Base-by-base conservation (phyloP, 1,140 invertebrate species). In the Psix sp. region DNA sequence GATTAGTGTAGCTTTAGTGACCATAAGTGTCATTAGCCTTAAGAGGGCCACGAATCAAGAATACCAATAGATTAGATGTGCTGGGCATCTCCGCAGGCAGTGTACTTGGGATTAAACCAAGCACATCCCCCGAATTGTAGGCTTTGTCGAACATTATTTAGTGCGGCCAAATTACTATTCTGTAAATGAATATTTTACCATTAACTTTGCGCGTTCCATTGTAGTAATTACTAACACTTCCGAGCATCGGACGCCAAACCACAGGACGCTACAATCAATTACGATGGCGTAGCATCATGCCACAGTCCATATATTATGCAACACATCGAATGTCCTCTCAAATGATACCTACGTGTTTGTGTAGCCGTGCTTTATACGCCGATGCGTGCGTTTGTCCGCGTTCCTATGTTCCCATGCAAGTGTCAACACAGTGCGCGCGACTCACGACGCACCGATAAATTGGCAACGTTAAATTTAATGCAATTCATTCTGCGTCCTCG, bases 171-270 rank as follows among this genome's bases (percentile, higher is more conserved):
- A 73, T 78, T 72, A 60, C 76, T 59, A 72, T 67, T 60, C 65
- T 54, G 77, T 76, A 80, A 80, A 85, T 84, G 80, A 84, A 85
- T 84, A 85, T 84, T 84, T 83, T 79, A 79, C 77, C 80, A 81
- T 85, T 81, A 82, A 85, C 82, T 84, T 84, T 82, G 74, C 74
- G 57, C 74, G 70, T 83, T 80, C 71, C 81, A 80, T 84, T 82
- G 80, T 82, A 80, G 80, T 83, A 84, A 85, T 85, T 84, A 80
- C 63, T 66, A 82, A 80, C 81, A 84, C 80, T 85, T 84, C 67
- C 77, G 79, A 77, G 73, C 79, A 84, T 18, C 81, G 78, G 80
- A 78, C 77, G 82, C 83, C 82, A 83, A 84, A 85, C 83, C 83
- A 75, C 83, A 83, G 65, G 65, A 59, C 76, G 77, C 77, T 81